Evolutionary conservation across 2,888 invertebrate genomes (phyloP).

Genomic region (Vanessa cardui): DNA sequence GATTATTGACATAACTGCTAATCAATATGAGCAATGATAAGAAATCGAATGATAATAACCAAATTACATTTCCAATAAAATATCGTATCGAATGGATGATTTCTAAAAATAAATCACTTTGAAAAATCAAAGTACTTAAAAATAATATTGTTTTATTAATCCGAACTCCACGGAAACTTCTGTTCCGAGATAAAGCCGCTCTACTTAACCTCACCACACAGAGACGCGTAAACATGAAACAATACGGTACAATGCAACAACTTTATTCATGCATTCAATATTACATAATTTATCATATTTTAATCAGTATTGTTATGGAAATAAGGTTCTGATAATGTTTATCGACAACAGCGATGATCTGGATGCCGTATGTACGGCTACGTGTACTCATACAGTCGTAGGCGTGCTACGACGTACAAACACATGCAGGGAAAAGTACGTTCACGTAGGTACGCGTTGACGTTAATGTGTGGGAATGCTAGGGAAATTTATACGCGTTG

Average conservation of each 20-base stretch:
- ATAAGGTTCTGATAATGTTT: slow-evolving; percentile 48
- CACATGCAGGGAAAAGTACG: slow-evolving; percentile 46
- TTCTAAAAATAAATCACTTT: slow-evolving; percentile 18
- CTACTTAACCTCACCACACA: slow-evolving; percentile 82
- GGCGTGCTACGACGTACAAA: slow-evolving; percentile 40
- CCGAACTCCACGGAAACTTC: slow-evolving; percentile 73
- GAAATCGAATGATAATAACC: neutral
- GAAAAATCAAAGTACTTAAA: slow-evolving; percentile 1
- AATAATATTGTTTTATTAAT: slow-evolving; percentile 55
- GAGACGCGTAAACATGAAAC: slow-evolving; percentile 81
- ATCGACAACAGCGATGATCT: slow-evolving; percentile 34
- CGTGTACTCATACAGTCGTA: slow-evolving; percentile 62
- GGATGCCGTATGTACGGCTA: slow-evolving; percentile 52
- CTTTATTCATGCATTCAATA: slow-evolving; percentile 57
- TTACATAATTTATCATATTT: slow-evolving; percentile 41
- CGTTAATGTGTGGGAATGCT: slow-evolving; percentile 73
- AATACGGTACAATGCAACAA: slow-evolving; percentile 80
- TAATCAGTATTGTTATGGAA: slow-evolving; percentile 45
- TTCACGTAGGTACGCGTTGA: slow-evolving; percentile 59
- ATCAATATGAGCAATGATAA: slow-evolving; percentile 18
- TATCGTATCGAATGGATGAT: neutral
- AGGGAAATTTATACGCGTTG: slow-evolving; percentile 79
- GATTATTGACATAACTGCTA: neutral
- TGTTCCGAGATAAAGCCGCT: slow-evolving; percentile 81
- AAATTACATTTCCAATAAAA: neutral